Base-by-base conservation (phyloP, 2,888 invertebrate genomes). In the Ochlodes sylvanus region DNA sequence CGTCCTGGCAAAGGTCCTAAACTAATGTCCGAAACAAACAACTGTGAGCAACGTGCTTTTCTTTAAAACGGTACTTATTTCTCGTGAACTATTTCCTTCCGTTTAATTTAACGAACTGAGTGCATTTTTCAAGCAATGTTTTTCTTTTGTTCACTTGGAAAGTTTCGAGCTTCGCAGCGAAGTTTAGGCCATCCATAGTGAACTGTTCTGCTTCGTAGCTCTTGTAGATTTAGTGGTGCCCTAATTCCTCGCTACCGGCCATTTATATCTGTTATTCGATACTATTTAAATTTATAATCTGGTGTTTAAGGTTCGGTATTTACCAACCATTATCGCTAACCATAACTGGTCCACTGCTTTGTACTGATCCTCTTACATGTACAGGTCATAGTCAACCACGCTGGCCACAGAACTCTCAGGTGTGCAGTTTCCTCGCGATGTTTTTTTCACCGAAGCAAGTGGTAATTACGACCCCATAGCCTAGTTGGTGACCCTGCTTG, bases 61-160 rank as follows among this genome's bases (percentile, higher is more conserved):
- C 27, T 52, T 52, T 52, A 52, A 52, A 52, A 52, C 52, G 52
- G 52, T 14, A 27, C 52, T 52, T 60, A 60, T 50, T 47, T 47
- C 47, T 47, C n/a, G 10, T 47, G 50, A 61, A 61, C 17, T 61
- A 50, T 32, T 21, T 54, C 42, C 34, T 34, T 42, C 44, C 60
- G 61, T 61, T 61, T 61, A 61, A 61, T 67, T 67, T 61, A 67
- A 61, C 58, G 47, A 56, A 47, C 34, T 55, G 54, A 34, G 61
- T 62, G 61, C 67, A 67, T 67, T 67, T 67, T 67, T 47, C 67
- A 67, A 61, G 55, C 47, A 34, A 67, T 67, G 60, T 67, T 67
- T 67, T 67, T 62, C 66, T 67, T 67, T 67, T 61, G 55, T 67
- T 62, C 38, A 34, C 44, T 61, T 21, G 17, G 44, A 67, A 61